phyloP scores from a whole-genome alignment of 1,140 invertebrate species.

The Lordiphosa clarofinis region DNA sequence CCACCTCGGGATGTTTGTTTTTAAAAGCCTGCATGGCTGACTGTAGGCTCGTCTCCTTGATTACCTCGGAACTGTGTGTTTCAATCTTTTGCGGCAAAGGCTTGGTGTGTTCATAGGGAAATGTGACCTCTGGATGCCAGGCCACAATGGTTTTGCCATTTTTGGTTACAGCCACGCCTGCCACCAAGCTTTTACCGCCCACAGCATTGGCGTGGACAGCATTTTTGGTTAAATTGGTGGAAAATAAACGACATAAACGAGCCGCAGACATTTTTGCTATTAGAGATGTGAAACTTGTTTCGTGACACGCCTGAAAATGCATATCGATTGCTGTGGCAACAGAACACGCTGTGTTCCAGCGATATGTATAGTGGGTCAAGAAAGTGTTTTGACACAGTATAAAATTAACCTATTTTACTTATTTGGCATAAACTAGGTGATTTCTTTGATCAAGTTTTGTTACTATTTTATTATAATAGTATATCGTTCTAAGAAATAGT shows the following conservation, averaged over 20 bases:
- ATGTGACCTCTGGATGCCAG: conserved; percentile 90
- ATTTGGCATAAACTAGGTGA: too few relatives aligned
- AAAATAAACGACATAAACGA: conserved; percentile 73
- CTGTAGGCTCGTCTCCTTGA: conserved; percentile 84
- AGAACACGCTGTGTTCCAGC: too few relatives aligned
- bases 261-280: conserved; percentile 48
- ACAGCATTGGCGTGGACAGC: conserved; percentile 51
- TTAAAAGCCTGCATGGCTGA: conserved; percentile 85
- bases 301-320: too few relatives aligned
- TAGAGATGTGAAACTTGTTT: too few relatives aligned
- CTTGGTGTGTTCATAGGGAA: conserved; percentile 91
- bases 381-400: too few relatives aligned
- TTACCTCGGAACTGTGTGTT: conserved; percentile 79
- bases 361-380: too few relatives aligned
- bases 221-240: conserved; percentile 42
- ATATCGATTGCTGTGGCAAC: too few relatives aligned
- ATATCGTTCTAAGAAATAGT: too few relatives aligned
- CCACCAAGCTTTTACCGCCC: conserved; percentile 64
- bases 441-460: too few relatives aligned
- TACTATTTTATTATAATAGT: too few relatives aligned
- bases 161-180: conserved; percentile 84
- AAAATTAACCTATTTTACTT: too few relatives aligned
- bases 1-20: conserved; percentile 82
- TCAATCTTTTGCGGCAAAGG: conserved; percentile 83
- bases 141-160: conserved; percentile 90